A percentile compares a stretch with the other conserved stretches of the same genome.
Conservation (phyloP, 2,113 vertebrate genomes). For the Grammomys surdaster region DNA sequence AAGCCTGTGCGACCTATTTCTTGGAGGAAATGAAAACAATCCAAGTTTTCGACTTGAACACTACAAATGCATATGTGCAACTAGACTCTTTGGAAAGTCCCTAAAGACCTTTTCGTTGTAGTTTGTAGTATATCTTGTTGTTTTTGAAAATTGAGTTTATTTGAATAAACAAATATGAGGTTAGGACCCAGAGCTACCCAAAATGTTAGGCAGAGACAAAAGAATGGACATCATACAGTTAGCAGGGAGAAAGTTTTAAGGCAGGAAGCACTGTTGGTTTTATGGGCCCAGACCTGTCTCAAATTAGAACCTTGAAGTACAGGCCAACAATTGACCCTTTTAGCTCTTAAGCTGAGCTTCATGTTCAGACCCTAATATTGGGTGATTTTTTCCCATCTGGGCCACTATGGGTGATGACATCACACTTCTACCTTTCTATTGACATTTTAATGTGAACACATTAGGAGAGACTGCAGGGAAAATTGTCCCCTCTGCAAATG, state of each 20-base stretch:
- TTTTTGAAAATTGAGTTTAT: constrained; percentile 47
- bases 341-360: background rate
- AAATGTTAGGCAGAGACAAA: background rate
- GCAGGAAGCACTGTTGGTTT: background rate
- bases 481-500: background rate
- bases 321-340: background rate
- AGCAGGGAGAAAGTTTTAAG: background rate
- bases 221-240: background rate
- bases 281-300: background rate
- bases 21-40: background rate
- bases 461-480: background rate
- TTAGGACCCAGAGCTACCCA: background rate
- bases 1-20: constrained; percentile 19
- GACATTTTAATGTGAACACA: background rate
- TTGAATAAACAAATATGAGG: background rate
- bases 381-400: background rate
- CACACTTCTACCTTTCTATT: background rate
- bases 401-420: background rate
- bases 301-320: background rate
- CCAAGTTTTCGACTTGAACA: constrained; percentile 35
- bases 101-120: constrained; percentile 1
- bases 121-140: background rate
- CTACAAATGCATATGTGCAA: constrained; percentile 8
- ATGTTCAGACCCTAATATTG: background rate
- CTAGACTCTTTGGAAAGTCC: constrained; percentile 12